Conservation (phyloP, 2,888 invertebrate species). For the Macroteleia sp. region DNA sequence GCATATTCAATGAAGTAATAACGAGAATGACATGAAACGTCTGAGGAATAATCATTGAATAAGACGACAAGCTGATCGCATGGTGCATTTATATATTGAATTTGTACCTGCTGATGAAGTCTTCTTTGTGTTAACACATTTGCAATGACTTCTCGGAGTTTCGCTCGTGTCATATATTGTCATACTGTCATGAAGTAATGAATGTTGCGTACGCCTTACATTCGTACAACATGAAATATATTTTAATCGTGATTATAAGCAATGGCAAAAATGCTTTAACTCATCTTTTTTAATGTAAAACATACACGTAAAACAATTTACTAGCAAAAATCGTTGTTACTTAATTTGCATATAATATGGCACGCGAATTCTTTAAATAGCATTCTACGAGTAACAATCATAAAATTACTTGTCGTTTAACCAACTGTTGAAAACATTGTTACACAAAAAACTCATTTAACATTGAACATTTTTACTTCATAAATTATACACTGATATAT, state of each 20-base stretch:
- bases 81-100: slow-evolving; percentile 9
- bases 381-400: not conserved
- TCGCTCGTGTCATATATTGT: slow-evolving; percentile 9
- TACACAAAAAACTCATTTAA: not conserved
- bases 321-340: not conserved
- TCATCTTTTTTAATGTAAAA: not conserved
- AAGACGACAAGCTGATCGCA: not conserved
- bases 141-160: not conserved
- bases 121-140: slow-evolving; percentile 7
- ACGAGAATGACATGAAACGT: not conserved
- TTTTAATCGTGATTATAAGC: slow-evolving; percentile 4
- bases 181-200: slow-evolving; percentile 20
- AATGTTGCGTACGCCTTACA: slow-evolving; percentile 6
- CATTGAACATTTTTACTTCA: not conserved
- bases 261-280: not conserved
- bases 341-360: not conserved
- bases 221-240: not conserved
- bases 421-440: not conserved
- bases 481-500: not conserved
- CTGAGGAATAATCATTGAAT: slow-evolving; percentile 6
- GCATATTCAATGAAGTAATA: slow-evolving; percentile 1
- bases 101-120: slow-evolving; percentile 23
- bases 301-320: slow-evolving; percentile 11
- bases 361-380: not conserved
- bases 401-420: not conserved